These are phyloP conservation scores for Gonocerus acuteangulatus DNA, from an alignment of 2,888 invertebrate genomes.

Conservation along the genomic window DNA sequence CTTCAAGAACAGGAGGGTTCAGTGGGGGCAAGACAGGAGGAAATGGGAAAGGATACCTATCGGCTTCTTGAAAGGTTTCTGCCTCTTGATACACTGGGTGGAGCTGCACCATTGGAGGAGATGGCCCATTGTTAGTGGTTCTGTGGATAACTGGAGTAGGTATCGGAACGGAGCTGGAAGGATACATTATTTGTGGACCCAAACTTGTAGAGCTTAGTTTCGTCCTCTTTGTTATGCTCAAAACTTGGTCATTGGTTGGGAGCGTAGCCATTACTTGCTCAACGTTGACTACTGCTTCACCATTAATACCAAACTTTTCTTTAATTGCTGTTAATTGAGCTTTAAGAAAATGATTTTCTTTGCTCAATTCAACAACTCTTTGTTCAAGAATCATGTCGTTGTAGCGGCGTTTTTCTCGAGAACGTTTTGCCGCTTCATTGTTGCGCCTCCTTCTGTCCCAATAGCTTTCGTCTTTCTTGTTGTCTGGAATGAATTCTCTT, in stretches of 20 bases:
- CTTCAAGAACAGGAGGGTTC: constrained; percentile 44
- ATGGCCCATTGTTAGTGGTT: constrained; percentile 45
- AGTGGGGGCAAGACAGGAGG: constrained; percentile 42
- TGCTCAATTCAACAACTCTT: constrained; percentile 84
- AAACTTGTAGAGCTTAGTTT: constrained; percentile 46
- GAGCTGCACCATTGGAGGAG: constrained; percentile 40
- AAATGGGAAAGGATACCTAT: constrained; percentile 49
- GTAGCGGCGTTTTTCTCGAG: constrained; percentile 90
- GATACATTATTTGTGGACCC: constrained; percentile 49
- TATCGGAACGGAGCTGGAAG: constrained; percentile 45
- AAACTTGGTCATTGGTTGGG: constrained; percentile 75
- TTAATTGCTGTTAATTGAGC: constrained; percentile 87
- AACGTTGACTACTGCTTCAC: constrained; percentile 76
- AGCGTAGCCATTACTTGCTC: constrained; percentile 81
- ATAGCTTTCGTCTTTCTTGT: constrained; percentile 92
- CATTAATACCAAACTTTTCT: constrained; percentile 85
- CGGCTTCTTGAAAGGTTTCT: constrained; percentile 43
- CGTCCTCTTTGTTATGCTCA: constrained; percentile 72
- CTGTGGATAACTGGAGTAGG: constrained; percentile 57
- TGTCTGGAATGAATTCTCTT: constrained; percentile 92
- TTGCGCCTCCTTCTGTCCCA: constrained; percentile 94
- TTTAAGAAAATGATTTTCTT: constrained; percentile 89
- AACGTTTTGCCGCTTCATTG: constrained; percentile 94
- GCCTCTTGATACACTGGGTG: constrained; percentile 42
- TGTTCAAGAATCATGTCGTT: constrained; percentile 96